Conservation (phyloP, 2,113 vertebrate genomes). For the Phalacrocorax brasilianus region DNA sequence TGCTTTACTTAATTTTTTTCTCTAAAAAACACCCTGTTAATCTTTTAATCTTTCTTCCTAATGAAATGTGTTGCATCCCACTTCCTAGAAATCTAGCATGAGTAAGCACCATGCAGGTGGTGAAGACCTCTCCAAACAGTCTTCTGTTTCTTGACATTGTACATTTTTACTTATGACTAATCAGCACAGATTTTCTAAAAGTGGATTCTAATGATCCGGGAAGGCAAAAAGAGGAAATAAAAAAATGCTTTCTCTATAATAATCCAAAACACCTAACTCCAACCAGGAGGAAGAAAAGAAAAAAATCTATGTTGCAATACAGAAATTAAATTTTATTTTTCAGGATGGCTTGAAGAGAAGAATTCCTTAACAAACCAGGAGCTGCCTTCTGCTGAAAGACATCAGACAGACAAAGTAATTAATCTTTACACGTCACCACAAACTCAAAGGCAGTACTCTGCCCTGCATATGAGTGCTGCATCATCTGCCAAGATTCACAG, state of each 20-base stretch:
- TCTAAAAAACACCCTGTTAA: not conserved
- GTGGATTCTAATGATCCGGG: not conserved
- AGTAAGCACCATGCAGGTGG: not conserved
- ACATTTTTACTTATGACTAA: not conserved
- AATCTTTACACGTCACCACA: not conserved
- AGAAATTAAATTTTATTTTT: constrained; percentile 21
- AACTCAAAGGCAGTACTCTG: not conserved
- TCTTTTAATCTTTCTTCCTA: not conserved
- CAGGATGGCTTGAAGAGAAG: constrained; percentile 63
- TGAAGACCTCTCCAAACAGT: not conserved
- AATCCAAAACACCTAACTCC: not conserved
- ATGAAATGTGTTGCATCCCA: not conserved
- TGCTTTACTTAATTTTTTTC: not conserved
- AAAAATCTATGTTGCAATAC: not conserved
- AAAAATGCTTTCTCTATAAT: not conserved
- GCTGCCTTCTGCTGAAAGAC: not conserved
- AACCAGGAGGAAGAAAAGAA: not conserved
- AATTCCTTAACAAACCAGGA: not conserved
- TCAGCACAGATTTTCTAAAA: not conserved
- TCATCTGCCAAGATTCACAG: not conserved
- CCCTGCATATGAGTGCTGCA: not conserved
- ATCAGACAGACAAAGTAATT: not conserved
- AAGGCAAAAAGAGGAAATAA: not conserved
- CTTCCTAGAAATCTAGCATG: not conserved
- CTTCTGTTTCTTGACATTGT: not conserved